Percentiles rank a stretch among this genome's conserved stretches.
These are phyloP conservation scores for Charadrius vociferus DNA, from an alignment of 2,113 vertebrate species.

Conservation along the genomic window DNA sequence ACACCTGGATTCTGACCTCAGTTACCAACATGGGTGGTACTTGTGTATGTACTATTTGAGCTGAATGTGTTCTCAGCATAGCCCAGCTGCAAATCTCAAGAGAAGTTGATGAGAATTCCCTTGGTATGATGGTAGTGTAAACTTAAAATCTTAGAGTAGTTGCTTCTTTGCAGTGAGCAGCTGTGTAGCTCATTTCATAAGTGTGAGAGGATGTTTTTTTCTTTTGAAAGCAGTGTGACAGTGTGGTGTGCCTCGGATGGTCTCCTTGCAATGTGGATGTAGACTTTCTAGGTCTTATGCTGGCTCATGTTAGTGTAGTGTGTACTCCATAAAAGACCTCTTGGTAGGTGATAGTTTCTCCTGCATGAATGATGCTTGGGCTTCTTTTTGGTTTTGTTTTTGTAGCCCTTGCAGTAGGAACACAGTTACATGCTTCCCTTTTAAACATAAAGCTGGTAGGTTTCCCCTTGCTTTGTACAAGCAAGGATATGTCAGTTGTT, in stretches of 20 bases:
- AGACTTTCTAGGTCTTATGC: background rate
- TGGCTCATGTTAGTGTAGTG: background rate
- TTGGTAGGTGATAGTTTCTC: background rate
- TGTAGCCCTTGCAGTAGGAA: background rate
- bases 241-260: background rate
- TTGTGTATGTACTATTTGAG: background rate
- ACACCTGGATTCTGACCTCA: background rate
- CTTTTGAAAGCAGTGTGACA: background rate
- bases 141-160: background rate
- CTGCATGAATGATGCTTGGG: background rate
- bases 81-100: background rate
- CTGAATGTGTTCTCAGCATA: background rate
- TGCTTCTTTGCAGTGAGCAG: background rate
- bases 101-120: background rate
- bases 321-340: background rate
- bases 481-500: background rate
- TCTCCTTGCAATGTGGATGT: background rate
- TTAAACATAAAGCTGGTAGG: background rate
- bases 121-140: background rate
- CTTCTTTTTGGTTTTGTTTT: background rate
- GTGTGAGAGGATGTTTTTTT: background rate
- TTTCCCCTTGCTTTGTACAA: background rate
- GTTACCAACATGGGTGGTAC: background rate
- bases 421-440: background rate
- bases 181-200: background rate